Evolutionary conservation across 2,113 vertebrate species (phyloP).

Genomic region (Danionella cerebrum): DNA sequence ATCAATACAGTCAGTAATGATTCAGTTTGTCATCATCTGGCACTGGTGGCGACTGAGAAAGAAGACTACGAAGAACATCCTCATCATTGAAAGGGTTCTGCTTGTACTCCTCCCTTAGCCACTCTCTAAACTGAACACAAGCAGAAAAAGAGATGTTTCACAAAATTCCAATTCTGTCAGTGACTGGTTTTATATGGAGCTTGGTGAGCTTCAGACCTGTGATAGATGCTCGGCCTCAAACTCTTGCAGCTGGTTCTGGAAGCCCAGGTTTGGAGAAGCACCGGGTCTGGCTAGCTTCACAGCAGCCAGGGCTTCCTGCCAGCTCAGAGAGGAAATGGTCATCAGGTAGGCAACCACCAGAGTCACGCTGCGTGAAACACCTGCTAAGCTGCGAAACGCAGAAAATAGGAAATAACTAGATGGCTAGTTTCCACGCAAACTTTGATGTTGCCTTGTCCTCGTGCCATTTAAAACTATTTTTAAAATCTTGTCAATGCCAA

Average conservation of each 20-base stretch:
- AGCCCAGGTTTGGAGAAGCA: constrained; percentile 87
- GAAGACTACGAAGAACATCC: constrained; percentile 73
- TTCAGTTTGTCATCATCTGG: background rate
- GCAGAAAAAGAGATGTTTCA: no score
- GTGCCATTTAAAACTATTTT: no score
- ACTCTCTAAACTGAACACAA: constrained; percentile 74
- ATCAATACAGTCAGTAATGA: no score
- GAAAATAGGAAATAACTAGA: no score
- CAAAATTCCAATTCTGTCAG: no score
- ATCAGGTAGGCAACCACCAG: constrained; percentile 93
- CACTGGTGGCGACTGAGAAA: constrained; percentile 54
- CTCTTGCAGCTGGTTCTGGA: constrained; percentile 87
- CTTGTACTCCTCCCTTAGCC: constrained; percentile 78
- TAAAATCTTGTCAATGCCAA: no score
- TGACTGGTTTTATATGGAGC: no score
- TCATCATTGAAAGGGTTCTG: constrained; percentile 79
- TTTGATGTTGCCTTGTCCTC: no score
- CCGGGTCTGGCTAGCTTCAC: constrained; percentile 78
- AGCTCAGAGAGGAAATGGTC: constrained; percentile 86
- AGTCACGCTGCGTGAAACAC: constrained; percentile 90
- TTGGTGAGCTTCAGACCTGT: no score
- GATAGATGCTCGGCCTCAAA: constrained; percentile 76
- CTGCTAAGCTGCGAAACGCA: constrained; percentile 73
- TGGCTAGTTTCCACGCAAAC: no score
- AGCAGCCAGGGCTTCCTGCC: constrained; percentile 82